Evolutionary conservation across 2,797 vertebrate species (phyloP), one percentile per base, ranked within the genome.

Genomic region (Scleropages formosus): DNA sequence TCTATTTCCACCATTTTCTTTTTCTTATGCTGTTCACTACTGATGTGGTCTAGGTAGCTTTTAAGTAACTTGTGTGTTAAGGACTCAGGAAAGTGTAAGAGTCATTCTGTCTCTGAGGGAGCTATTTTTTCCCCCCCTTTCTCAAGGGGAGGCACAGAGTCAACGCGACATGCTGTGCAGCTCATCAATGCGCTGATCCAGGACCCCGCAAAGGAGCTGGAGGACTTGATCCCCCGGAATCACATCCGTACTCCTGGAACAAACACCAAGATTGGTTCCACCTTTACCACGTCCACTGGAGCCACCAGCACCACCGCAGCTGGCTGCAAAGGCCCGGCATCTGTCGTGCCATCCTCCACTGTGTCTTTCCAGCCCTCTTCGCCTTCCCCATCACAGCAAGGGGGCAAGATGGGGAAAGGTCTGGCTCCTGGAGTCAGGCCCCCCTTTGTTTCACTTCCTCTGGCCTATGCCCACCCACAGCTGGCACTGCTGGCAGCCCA

Each of bases 131-230:
- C 51, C 13, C 6, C 10, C 75, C 0, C 47, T 46, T 26, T 49
- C 63, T 89, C 56, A 88, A 99, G 97, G 89, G 97, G 97, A 47
- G 97, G 97, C 78, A 98, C 96, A 0, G 97, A 99, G 85, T 98
- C 97, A 44, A 99, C 97, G 0, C 92, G 97, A 82, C 96, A 98
- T 0, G 97, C 97, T 44, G 97, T 99, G 82, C 97, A 99, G 53
- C 92, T 99, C 84, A 99, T 99, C 86, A 99, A 98, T 80, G 96
- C 97, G 80, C 95, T 99, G 79, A 98, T 99, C 90, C 97, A 99
- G 89, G 97, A 99, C 90, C 97, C 97, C 74, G 96, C 97, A 89
- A 99, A 99, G 91, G 97, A 99, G 93, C 92, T 99, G 69, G 97
- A 99, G 89, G 97, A 99, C 83, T 91, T 99, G 84, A 99, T 99